phyloP scores from a whole-genome alignment of 2,113 vertebrate genomes.

The Festucalex cinctus region DNA sequence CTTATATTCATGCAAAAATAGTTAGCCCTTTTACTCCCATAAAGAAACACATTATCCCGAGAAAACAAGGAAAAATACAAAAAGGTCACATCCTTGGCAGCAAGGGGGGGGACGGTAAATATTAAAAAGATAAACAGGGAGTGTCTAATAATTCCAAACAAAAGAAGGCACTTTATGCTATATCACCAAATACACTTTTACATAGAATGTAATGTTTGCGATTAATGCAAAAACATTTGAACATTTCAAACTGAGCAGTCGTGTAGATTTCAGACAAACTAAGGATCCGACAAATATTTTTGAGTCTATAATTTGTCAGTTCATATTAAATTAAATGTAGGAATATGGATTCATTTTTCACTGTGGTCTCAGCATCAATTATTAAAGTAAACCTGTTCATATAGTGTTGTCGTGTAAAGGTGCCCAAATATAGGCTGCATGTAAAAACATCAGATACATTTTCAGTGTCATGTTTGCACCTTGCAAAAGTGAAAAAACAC shows the following conservation, averaged over 20 bases:
- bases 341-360: constrained; percentile 2
- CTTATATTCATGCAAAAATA: constrained; percentile 13
- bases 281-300: neutral
- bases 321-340: neutral
- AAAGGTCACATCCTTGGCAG: constrained; percentile 8
- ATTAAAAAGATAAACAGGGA: neutral
- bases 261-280: neutral
- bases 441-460: constrained; percentile 11
- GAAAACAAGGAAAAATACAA: constrained; percentile 14
- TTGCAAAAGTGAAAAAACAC: neutral
- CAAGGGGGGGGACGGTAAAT: neutral
- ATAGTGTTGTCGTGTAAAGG: constrained; percentile 12
- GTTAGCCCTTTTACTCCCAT: constrained; percentile 34
- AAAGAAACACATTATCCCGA: constrained; percentile 15
- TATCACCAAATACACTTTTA: neutral
- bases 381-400: constrained; percentile 17
- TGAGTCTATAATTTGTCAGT: neutral
- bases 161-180: constrained; percentile 10
- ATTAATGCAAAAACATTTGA: neutral
- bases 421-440: constrained; percentile 3
- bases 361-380: neutral
- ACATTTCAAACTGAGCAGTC: neutral
- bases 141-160: neutral
- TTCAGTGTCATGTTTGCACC: constrained; percentile 19
- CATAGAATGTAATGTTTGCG: neutral